Evolutionary conservation across 2,797 vertebrate species (phyloP).

Genomic region (Prunella strophiata): DNA sequence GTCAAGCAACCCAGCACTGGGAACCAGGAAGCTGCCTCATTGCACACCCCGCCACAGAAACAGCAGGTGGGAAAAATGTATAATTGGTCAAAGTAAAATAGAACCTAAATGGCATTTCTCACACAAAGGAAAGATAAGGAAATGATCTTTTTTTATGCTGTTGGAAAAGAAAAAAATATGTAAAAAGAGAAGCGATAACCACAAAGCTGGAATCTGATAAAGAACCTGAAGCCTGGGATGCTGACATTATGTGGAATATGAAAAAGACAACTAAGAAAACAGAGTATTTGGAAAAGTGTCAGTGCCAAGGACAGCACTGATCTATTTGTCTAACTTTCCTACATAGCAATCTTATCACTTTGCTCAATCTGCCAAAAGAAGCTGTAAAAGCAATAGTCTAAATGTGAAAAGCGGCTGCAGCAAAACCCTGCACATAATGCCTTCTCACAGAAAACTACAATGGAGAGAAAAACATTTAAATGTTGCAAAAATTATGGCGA

Average conservation of each 20-base stretch:
- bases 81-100: not conserved
- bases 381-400: not conserved
- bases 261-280: not conserved
- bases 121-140: not conserved
- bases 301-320: not conserved
- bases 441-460: not conserved
- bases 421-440: not conserved
- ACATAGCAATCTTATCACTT: not conserved
- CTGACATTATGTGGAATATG: not conserved
- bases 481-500: not conserved
- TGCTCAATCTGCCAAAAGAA: slow-evolving; percentile 16
- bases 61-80: not conserved
- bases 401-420: not conserved
- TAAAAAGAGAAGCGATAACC: not conserved
- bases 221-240: not conserved
- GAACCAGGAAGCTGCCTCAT: not conserved
- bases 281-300: not conserved
- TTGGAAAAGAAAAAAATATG: not conserved
- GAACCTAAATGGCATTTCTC: not conserved
- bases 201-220: not conserved
- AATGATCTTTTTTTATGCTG: not conserved
- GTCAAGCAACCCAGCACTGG: not conserved
- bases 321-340: not conserved
- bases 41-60: not conserved
- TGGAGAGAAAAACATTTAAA: not conserved